These are phyloP conservation scores for Takifugu rubripes DNA, from an alignment of 2,797 vertebrate genomes.

Conservation along the genomic window DNA sequence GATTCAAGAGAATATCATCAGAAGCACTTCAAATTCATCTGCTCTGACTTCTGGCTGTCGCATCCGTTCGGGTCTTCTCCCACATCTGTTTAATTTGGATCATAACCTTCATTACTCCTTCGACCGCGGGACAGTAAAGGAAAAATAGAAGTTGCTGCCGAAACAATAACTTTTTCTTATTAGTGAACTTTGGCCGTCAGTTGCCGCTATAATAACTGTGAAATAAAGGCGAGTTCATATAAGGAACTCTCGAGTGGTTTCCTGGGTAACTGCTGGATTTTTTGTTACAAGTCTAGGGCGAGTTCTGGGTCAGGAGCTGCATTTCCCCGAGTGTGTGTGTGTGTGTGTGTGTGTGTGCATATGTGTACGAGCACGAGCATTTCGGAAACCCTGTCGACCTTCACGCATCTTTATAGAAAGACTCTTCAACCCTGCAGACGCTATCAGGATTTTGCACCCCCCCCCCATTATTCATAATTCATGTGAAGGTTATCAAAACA, in stretches of 20 bases:
- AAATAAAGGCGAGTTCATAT: constrained; percentile 6
- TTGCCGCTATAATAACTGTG: neutral
- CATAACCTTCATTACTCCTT: too few relatives aligned
- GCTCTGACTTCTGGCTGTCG: neutral
- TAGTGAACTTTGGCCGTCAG: constrained; percentile 3
- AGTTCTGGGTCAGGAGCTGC: constrained; percentile 17
- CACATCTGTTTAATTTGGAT: neutral
- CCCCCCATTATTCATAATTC: too few relatives aligned
- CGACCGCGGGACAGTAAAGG: neutral
- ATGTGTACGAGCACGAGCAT: neutral
- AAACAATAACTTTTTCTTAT: constrained; percentile 10
- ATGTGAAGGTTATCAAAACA: neutral
- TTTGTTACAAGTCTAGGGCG: constrained; percentile 23
- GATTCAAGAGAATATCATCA: neutral
- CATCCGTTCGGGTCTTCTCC: neutral
- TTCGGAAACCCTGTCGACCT: constrained; percentile 21
- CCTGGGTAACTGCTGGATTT: constrained; percentile 22
- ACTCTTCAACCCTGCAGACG: constrained; percentile 12
- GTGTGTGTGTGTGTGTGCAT: constrained; percentile 3
- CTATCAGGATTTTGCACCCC: neutral
- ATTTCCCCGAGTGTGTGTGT: neutral
- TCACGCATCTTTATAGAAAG: constrained; percentile 46
- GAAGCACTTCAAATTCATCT: neutral
- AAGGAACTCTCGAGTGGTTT: constrained; percentile 20
- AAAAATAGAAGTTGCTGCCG: constrained; percentile 6